Base-by-base conservation (phyloP, 2,888 invertebrate genomes). In the Ennomos quercinarius region DNA sequence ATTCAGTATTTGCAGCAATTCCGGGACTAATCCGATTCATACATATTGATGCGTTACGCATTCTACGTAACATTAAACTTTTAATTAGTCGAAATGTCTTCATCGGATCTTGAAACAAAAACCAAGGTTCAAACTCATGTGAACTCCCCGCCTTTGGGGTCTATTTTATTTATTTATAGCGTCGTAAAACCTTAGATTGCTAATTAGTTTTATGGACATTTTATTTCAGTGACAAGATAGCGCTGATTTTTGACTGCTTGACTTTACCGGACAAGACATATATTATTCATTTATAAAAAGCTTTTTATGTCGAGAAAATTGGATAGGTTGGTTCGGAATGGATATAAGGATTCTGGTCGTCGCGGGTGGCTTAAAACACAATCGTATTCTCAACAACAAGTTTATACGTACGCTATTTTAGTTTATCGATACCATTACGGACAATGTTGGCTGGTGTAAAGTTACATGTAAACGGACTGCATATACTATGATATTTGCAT, bases 141-240 rank as follows among this genome's bases (percentile, higher is more conserved):
- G 83, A 84, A 82, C 78, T 43, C 37, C 17, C 37, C 72, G 65
- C 68, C 58, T 59, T 68, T 67, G 71, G 74, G 73, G 66, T 72
- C 76, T 43, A 43, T 81, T 89, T 89, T 87, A 87, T 90, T 86
- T 83, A 86, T 89, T 89, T 91, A 89, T 77, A 63, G 73, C 75
- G 62, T 78, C 80, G 77, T 91, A 91, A 88, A 90, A 81, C 75
- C 77, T 84, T 84, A 80, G 81, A 86, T 90, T 83, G 83, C 87
- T 91, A 89, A 90, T 91, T 88, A 89, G 84, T 80, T 90, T 87
- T 87, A 89, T 84, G 80, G 77, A 64, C 67, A 73, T 86, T 84
- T 83, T 82, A 85, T 84, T 81, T 76, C 71, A 66, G 77, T 80
- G 78, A 81, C 81, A 80, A 74, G 74, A 73, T 70, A 72, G 66